Conservation (phyloP, 1,140 invertebrate species). For the Aricia agestis region DNA sequence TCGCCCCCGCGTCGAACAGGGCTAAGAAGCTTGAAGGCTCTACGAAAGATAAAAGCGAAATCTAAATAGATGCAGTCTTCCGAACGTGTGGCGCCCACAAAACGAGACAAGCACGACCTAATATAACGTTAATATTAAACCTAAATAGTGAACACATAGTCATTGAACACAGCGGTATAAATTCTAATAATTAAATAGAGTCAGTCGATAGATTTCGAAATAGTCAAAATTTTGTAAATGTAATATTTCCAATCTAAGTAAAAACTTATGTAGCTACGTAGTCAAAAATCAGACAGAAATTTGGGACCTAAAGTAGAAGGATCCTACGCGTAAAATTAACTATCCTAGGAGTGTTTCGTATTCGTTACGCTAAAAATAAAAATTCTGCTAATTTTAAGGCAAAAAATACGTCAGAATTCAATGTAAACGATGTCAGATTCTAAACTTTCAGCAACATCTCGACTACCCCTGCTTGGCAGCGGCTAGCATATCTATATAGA, state of each 20-base stretch:
- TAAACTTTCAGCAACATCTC: not conserved
- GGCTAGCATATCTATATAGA: slow-evolving; percentile 13
- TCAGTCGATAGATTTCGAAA: slow-evolving; percentile 19
- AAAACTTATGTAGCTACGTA: not conserved
- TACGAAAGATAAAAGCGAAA: slow-evolving; percentile 7
- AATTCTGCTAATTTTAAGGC: slow-evolving; percentile 36
- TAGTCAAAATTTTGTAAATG: slow-evolving; percentile 16
- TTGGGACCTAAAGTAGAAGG: slow-evolving; percentile 12
- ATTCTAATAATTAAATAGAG: slow-evolving; percentile 33
- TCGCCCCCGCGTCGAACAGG: not conserved
- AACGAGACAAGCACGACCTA: slow-evolving; percentile 23
- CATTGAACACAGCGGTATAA: slow-evolving; percentile 61
- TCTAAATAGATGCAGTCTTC: slow-evolving; percentile 13
- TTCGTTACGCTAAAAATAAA: slow-evolving; percentile 35
- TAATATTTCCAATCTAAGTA: slow-evolving; percentile 12
- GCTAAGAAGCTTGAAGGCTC: not conserved
- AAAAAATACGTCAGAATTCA: slow-evolving; percentile 54
- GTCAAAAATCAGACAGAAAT: slow-evolving; percentile 14
- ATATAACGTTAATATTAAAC: slow-evolving; percentile 32
- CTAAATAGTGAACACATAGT: slow-evolving; percentile 65
- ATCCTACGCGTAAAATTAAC: slow-evolving; percentile 6
- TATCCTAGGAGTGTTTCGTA: not conserved
- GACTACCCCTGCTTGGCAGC: slow-evolving; percentile 2
- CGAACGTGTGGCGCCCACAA: not conserved
- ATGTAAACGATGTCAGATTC: not conserved